These are phyloP conservation scores for Platorchestia sp. DNA, from an alignment of 1,140 invertebrate genomes.

Conservation along the genomic window DNA sequence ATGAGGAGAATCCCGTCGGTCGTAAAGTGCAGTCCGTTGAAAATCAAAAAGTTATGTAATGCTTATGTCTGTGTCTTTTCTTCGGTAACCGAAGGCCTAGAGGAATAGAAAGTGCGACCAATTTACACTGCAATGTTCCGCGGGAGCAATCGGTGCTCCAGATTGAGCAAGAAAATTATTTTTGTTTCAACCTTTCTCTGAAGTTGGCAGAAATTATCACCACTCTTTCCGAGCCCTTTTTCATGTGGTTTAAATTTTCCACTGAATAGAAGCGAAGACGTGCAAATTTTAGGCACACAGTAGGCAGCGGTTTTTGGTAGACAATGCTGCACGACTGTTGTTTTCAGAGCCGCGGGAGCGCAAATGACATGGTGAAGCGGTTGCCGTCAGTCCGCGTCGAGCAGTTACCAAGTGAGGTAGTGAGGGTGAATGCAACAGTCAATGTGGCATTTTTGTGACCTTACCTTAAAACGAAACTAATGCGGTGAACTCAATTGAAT, in stretches of 20 bases:
- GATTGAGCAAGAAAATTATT: neutral
- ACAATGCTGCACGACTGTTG: neutral
- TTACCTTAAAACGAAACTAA: neutral
- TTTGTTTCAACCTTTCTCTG: neutral
- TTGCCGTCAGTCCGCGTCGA: neutral
- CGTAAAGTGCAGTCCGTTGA: neutral
- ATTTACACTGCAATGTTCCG: neutral
- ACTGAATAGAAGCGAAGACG: neutral
- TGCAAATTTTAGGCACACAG: neutral
- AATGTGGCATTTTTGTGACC: neutral
- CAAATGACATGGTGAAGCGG: too few relatives aligned
- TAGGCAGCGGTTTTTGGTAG: neutral
- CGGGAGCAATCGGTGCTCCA: neutral
- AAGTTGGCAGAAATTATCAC: neutral
- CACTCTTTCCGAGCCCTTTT: neutral
- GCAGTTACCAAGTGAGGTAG: neutral
- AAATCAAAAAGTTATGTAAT: neutral
- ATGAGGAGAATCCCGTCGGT: neutral
- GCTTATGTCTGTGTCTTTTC: neutral
- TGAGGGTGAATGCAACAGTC: neutral
- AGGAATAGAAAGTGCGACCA: neutral
- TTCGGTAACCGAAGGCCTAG: neutral
- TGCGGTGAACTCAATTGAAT: neutral
- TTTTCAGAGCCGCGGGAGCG: too few relatives aligned
- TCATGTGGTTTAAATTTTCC: neutral